Evolutionary conservation across 2,797 vertebrate species (phyloP).

Genomic region (Moxostoma hubbsi): DNA sequence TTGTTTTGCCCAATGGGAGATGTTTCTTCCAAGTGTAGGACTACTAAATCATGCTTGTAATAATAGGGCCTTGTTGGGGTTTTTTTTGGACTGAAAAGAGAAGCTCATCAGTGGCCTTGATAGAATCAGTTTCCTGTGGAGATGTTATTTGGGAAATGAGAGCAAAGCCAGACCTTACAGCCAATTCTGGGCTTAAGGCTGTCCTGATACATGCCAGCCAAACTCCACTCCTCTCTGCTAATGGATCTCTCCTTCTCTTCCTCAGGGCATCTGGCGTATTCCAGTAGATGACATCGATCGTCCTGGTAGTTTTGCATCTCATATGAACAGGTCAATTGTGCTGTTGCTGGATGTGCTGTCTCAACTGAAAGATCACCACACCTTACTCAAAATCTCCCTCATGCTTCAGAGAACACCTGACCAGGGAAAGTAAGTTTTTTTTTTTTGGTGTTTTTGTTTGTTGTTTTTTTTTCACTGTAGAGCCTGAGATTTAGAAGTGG

Average conservation of each 20-base stretch:
- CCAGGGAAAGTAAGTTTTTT: constrained; percentile 94
- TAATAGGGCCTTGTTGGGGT: too few species aligned
- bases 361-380: constrained; percentile 93
- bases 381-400: constrained; percentile 93
- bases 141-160: constrained; percentile 5
- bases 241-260: constrained; percentile 9
- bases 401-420: constrained; percentile 99
- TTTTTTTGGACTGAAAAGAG: not conserved
- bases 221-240: not conserved
- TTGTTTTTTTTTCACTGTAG: not conserved
- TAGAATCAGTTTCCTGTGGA: not conserved
- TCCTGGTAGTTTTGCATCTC: constrained; percentile 97
- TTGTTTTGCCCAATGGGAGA: too few species aligned
- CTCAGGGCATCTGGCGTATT: constrained; percentile 98
- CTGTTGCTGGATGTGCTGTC: constrained; percentile 93
- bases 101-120: not conserved
- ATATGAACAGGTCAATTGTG: constrained; percentile 99
- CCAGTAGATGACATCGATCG: constrained; percentile 99
- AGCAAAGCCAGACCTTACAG: not conserved
- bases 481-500: too few species aligned
- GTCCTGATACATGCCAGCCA: not conserved
- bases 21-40: too few species aligned
- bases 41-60: too few species aligned
- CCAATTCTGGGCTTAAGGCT: not conserved
- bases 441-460: not conserved